Evolutionary conservation across 1,140 invertebrate genomes (phyloP), one percentile per base, ranked within the genome.

Genomic region (Pygmarrhopalites habei): DNA sequence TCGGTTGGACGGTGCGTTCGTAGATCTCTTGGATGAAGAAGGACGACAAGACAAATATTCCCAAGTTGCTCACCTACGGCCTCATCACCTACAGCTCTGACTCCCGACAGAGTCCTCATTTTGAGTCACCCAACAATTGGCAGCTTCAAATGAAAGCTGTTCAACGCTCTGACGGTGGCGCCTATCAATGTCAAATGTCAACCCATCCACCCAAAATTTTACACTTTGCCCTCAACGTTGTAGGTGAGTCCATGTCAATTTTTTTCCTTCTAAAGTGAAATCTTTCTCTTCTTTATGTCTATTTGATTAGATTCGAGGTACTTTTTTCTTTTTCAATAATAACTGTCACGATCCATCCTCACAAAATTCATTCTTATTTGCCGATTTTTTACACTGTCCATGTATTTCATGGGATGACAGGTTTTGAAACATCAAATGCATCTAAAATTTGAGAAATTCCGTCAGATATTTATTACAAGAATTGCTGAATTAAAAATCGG

Each of bases 171-270:
- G 87, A 89, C 72, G 82, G 84, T 63, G 87, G 87, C 35, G 78
- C 81, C 68, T 89, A 89, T 76, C 86, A 88, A 74, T 90, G 87
- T 73, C 87, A 89, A 80, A 83, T 88, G 66, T 88, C 84, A 39
- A 85, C 85, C 26, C 85, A 89, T 77, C 87, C 87, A 10, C 86
- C 86, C 47, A 78, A 86, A 65, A 85, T 87, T 59, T 80, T 83
- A 71, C 81, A 83, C 72, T 83, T 88, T 30, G 80, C 83, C 73
- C 81, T 89, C 58, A 81, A 79, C 69, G 86, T 89, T 72, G 84
- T 86, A 72, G 86, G 87, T 89, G 58, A 64, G 53, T 26, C 5
- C 25, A 7, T 35, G 32, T 35, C 32, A 7, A 5, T 52, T 52
- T 52, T 29, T 52, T 41, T 15, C 21, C 28, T 26, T n/a, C n/a